phyloP scores from a whole-genome alignment of 2,113 vertebrate species.

The Sinocyclocheilus rhinocerous region DNA sequence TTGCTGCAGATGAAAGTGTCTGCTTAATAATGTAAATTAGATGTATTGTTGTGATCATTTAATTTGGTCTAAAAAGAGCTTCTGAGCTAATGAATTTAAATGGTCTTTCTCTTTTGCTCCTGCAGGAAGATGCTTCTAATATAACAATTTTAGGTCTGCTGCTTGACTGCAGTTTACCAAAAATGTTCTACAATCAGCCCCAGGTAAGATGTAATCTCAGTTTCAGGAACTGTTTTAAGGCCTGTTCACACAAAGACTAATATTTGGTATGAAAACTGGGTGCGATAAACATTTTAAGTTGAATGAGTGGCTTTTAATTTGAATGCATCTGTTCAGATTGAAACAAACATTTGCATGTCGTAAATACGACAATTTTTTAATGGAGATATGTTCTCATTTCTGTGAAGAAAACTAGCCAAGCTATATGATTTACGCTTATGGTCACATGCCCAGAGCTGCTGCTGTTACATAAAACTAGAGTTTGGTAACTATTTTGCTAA shows the following conservation, averaged over 20 bases:
- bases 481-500: neutral
- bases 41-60: neutral
- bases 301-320: neutral
- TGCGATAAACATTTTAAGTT: no score
- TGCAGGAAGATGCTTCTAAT: slow-evolving; percentile 88
- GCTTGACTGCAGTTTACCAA: slow-evolving; percentile 89
- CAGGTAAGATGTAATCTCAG: slow-evolving; percentile 75
- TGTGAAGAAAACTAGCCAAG: neutral
- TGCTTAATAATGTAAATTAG: neutral
- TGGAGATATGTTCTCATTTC: neutral
- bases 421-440: neutral
- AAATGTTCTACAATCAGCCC: slow-evolving; percentile 76
- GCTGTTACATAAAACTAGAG: neutral
- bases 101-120: neutral
- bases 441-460: neutral
- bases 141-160: slow-evolving; percentile 86
- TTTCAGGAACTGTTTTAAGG: neutral
- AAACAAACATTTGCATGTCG: neutral
- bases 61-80: neutral
- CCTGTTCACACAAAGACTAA: neutral
- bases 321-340: neutral
- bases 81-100: neutral
- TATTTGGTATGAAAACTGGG: neutral
- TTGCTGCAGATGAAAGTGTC: neutral
- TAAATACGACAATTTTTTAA: neutral